These are phyloP conservation scores for Lochmaea crataegi DNA, from an alignment of 2,888 invertebrate genomes.

Conservation along the genomic window DNA sequence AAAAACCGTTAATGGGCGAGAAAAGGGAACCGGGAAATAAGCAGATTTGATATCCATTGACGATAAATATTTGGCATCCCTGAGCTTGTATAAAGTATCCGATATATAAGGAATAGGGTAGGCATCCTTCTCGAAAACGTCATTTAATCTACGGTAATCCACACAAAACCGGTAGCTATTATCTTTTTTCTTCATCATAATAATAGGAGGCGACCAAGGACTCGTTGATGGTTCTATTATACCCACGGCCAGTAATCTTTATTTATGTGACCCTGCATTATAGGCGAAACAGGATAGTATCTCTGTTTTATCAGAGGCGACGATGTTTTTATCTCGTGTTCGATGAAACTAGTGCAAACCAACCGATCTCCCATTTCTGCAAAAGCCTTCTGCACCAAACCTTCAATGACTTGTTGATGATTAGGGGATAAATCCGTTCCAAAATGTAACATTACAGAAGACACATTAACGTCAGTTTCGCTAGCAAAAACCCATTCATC, in stretches of 20 bases:
- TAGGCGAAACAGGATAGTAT: background rate
- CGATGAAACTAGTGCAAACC: background rate
- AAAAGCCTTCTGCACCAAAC: background rate
- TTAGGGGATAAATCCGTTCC: background rate
- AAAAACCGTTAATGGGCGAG: slow-evolving; percentile 24
- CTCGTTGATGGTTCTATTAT: slow-evolving; percentile 4
- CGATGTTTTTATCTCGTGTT: slow-evolving; percentile 2
- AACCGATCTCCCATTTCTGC: background rate
- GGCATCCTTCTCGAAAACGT: background rate
- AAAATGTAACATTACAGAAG: background rate
- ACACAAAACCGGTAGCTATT: slow-evolving; percentile 4
- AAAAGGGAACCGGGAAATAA: slow-evolving; percentile 54
- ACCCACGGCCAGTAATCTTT: background rate
- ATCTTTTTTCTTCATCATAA: slow-evolving; percentile 13
- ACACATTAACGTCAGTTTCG: no score
- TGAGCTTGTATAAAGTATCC: background rate
- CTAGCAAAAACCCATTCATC: no score
- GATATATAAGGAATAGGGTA: slow-evolving; percentile 12
- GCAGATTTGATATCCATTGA: slow-evolving; percentile 53
- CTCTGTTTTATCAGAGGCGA: background rate
- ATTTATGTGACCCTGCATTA: slow-evolving; percentile 1
- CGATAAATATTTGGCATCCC: slow-evolving; percentile 45
- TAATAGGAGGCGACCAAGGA: slow-evolving; percentile 1
- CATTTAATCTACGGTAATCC: background rate
- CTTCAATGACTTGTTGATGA: background rate